Base-by-base conservation (phyloP, 1,140 invertebrate species). In the Aradophagus sp. region DNA sequence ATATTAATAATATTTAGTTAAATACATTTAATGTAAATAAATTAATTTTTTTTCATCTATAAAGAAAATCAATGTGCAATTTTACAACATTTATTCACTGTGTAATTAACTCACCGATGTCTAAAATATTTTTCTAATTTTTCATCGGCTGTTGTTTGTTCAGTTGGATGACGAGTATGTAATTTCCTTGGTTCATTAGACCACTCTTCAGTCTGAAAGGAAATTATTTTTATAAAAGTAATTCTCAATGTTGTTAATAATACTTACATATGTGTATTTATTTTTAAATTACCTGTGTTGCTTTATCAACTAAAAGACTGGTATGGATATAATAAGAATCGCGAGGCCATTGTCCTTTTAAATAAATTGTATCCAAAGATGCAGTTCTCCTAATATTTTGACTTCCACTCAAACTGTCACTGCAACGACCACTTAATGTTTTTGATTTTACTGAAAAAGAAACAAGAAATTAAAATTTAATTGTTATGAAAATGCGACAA, bases 321-420 rank as follows among this genome's bases (percentile, higher is more conserved):
- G 88, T 87, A 80, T 91, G 89, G 59, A 89, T 87, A 72, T 87
- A 89, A 74, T 90, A 89, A 63, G 87, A 88, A 74, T 93, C 91
- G 71, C 90, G 88, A 36, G 91, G 90, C 91, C 91, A 93, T 72
- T 92, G 91, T 73, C 91, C 91, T 78, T 90, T 90, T 47, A 93
- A 86, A 80, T 93, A 92, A 63, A 93, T 89, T 11, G 91, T 91
- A 77, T 93, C 92, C 67, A 93, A 81, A 8, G 92, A 93, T 36
- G 91, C 91, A 67, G 92, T 93, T 47, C 92, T 87, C 75, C 92
- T 85, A 70, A 93, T 93, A 86, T 87, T 87, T 85, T 89, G 74
- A 82, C 80, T 78, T 82, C 84, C 82, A 68, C 78, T 84, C 32
- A 83, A 74, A 62, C 78, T 78, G 55, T 86, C 81, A 53, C 82